Base-by-base conservation (phyloP, 2,797 vertebrate genomes). In the Liasis olivaceus region DNA sequence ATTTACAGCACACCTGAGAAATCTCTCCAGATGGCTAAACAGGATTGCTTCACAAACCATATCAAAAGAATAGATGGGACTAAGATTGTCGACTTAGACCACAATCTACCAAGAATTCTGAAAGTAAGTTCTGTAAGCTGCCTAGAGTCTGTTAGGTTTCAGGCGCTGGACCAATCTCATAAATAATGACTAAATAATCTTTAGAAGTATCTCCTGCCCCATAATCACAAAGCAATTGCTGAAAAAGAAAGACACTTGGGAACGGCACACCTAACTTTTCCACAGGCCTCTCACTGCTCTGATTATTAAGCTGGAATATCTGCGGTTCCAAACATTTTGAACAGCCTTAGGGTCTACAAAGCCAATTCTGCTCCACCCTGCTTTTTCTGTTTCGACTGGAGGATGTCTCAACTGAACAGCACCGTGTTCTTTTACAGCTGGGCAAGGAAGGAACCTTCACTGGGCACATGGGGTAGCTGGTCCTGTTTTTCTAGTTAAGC, bases 401-500 rank as follows among this genome's bases (percentile, higher is more conserved):
- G 47, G 0, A 66, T n/a, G 87, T 91, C 92, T 95, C 94, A 95
- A 91, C 91, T 94, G 94, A 95, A 94, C 59, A 17, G 24, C 72
- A 0, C 93, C 91, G 91, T 93, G 87, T 94, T 90, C 90, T 95
- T 96, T 95, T 95, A 91, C 93, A 90, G 93, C 90, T 0, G 64
- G 95, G 96, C 95, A 93, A 0, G 64, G 95, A 96, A 91, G 93
- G 96, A 96, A 96, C 94, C 95, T 95, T 77, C 94, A 95, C 95
- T 95, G 2, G 5, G 94, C 92, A 51, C 0, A 8, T 0, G 95
- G 96, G 54, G 96, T 95, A 93, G 95, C 94, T 92, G 93, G 89
- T 95, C 95, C 94, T 96, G 95, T 94, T 97, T 97, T 96, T 95
- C 96, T 95, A 97, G 97, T 97, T 98, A 98, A 97, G 91, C 93